Evolutionary conservation across 2,113 vertebrate species (phyloP).

Genomic region (Macrotis lagotis): DNA sequence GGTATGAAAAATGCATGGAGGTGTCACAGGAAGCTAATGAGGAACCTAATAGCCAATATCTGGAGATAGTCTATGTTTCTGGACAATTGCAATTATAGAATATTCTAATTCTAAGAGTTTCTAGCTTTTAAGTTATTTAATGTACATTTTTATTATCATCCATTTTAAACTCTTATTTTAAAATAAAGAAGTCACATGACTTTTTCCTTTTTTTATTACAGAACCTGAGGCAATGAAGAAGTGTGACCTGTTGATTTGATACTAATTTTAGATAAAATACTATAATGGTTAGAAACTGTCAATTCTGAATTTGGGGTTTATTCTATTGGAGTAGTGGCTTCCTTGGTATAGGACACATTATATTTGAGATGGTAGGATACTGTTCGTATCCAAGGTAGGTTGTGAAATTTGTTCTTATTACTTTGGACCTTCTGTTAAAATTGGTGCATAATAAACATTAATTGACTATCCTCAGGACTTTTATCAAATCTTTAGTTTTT

Average conservation of each 20-base stretch:
- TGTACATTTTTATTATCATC: not conserved
- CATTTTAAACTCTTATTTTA: not conserved
- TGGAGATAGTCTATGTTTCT: not conserved
- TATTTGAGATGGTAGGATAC: not conserved
- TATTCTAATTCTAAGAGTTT: not conserved
- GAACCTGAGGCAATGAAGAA: not conserved
- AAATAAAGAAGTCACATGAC: not conserved
- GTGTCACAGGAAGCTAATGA: too few species aligned
- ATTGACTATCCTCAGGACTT: not conserved
- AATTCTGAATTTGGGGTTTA: not conserved
- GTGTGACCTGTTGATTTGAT: not conserved
- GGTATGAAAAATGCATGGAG: too few species aligned
- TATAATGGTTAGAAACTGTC: not conserved
- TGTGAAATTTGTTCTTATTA: not conserved
- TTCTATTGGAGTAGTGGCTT: not conserved
- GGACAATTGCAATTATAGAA: not conserved
- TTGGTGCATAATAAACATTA: not conserved
- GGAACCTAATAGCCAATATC: too few species aligned
- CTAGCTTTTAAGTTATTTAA: not conserved
- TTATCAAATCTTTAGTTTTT: not conserved
- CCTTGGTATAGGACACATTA: not conserved
- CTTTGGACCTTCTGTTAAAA: not conserved
- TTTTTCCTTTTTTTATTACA: not conserved
- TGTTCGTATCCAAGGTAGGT: too few species aligned
- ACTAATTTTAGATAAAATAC: not conserved